Evolutionary conservation across 1,140 invertebrate species (phyloP), one percentile per base, ranked within the genome.

Genomic region (Diachasmimorpha longicaudata): DNA sequence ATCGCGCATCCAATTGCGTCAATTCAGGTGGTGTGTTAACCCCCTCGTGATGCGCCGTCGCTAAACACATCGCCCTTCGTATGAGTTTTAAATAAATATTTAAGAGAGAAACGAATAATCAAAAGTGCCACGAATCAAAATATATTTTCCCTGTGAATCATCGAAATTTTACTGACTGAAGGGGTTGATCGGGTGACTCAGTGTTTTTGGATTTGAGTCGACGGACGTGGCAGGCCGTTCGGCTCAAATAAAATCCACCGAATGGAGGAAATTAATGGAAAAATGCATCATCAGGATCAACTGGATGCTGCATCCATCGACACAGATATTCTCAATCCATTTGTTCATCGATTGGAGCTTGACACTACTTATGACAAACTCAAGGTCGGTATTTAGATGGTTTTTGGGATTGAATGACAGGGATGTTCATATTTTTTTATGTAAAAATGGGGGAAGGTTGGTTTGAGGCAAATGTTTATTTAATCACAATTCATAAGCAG

Each of bases 311-410:
- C 84, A n/a, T 81, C 85, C 39, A 78, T 90, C 78, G 83, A 85
- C 76, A 82, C 88, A 75, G 89, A 92, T 81, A 84, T 93, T 75
- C 82, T 95, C 81, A 96, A 96, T 88, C 95, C 95, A 42, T 96
- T 96, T 87, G 94, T 96, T 44, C 95, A 96, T 85, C 94, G 93
- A 82, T 89, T 96, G 85, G 93, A 96, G 89, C 90, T 96, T 83
- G 93, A 94, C 85, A 94, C 93, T 80, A 94, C 93, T 77, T 95
- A 94, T 83, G 95, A 96, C 84, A 95, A 96, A 89, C 93, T 96
- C 86, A 95, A 95, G 92, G 95, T 96, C 90, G 91, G 91, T 86
- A 72, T 44, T 58, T 25, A 11, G 25, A 23, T 1, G 13, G 63
- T 11, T 10, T 42, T 31, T 46, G 44, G 4, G n/a, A 46, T 3